Percentiles rank a stretch among this genome's conserved stretches.
Conservation (phyloP, 92 coral and sea anemone genomes). For the Heteractis magnifica region DNA sequence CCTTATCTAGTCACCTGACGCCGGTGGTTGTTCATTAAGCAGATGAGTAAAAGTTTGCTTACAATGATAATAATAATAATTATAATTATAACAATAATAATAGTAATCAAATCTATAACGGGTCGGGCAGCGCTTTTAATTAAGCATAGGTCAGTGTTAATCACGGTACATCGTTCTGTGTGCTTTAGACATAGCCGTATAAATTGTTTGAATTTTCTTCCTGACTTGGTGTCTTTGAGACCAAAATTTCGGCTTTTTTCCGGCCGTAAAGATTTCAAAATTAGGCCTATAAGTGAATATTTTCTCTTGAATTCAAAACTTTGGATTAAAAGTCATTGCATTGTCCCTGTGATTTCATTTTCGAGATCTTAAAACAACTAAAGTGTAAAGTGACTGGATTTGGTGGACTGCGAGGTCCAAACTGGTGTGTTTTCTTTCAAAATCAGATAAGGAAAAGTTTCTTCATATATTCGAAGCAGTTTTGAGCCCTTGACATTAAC, state of each 20-base stretch:
- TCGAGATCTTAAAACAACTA: neutral
- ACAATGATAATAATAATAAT: slow-evolving; percentile 30
- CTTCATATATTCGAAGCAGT: slow-evolving; percentile 15
- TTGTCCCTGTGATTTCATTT: neutral
- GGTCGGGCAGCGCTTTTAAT: neutral
- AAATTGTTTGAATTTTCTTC: neutral
- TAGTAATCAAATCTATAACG: neutral
- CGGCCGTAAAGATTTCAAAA: neutral
- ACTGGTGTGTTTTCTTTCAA: neutral
- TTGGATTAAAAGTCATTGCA: neutral
- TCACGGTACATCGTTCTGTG: neutral
- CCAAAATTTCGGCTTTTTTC: neutral
- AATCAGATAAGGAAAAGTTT: slow-evolving; percentile 19
- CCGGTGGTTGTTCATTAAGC: slow-evolving; percentile 26
- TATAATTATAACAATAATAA: slow-evolving; percentile 8
- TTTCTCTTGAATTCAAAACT: neutral
- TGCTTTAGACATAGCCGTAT: neutral
- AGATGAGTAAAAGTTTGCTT: slow-evolving; percentile 35
- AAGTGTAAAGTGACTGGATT: neutral
- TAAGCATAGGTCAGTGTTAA: neutral
- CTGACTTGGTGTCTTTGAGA: neutral
- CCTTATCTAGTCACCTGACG: slow-evolving; percentile 26
- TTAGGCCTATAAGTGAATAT: slow-evolving; percentile 4
- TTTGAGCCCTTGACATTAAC: slow-evolving; percentile 11
- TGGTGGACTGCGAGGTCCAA: neutral